A percentile compares a stretch with the other conserved stretches of the same genome.
phyloP scores from a whole-genome alignment of 2,888 invertebrate genomes.

The Leuctra nigra region DNA sequence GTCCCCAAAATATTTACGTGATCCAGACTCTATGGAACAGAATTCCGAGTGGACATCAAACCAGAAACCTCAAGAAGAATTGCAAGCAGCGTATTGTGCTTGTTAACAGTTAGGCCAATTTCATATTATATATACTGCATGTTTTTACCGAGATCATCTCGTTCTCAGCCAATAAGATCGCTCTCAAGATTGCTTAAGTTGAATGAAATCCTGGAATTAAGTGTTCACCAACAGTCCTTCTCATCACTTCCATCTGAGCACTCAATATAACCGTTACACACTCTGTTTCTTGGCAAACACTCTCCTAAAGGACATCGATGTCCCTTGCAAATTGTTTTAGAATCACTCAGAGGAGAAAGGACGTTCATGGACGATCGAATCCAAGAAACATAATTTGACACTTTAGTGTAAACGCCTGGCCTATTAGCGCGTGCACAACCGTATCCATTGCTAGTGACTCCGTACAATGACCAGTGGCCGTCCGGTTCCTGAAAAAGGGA shows the following conservation, averaged over 20 bases:
- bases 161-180: no score
- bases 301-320: constrained; percentile 70
- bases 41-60: background rate
- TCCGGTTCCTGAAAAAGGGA: constrained; percentile 46
- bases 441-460: constrained; percentile 74
- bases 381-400: constrained; percentile 43
- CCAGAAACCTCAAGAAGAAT: background rate
- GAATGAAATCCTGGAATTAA: background rate
- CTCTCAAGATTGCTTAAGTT: background rate
- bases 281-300: constrained; percentile 59
- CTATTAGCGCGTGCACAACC: constrained; percentile 72
- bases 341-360: constrained; percentile 49
- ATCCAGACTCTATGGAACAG: no score
- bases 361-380: constrained; percentile 16
- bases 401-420: constrained; percentile 76
- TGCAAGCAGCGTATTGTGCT: no score
- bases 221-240: constrained; percentile 46
- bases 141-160: no score
- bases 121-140: background rate
- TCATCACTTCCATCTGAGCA: constrained; percentile 72
- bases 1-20: background rate
- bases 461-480: constrained; percentile 42
- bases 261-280: constrained; percentile 72
- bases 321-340: constrained; percentile 41
- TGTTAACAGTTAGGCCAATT: background rate